Base-by-base conservation (phyloP, 2,888 invertebrate genomes). In the Drosophila tripunctata region DNA sequence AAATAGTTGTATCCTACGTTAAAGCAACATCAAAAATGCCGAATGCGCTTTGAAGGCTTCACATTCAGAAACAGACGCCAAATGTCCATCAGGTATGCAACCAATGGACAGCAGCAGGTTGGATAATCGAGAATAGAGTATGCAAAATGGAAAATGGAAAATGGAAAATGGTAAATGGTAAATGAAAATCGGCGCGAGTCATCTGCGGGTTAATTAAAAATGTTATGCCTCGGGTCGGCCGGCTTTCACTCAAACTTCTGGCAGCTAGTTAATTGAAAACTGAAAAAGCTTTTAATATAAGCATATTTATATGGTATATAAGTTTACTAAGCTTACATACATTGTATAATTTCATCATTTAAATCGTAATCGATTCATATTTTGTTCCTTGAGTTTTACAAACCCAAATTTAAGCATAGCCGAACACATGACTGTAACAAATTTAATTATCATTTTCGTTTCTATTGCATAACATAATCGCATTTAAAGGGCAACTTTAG, bases 401-500 rank as follows among this genome's bases (percentile, higher is more conserved):
- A 88, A 79, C 76, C 63, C 56, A 73, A n/a, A n/a, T 82, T 83
- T 79, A 72, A 66, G 67, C 77, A 81, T 77, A 81, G 84, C 74
- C 75, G 73, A 86, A 78, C 90, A 91, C 90, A 90, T 91, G 91
- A 91, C 91, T 91, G 91, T 76, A 88, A 88, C 91, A 79, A 90
- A 91, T 91, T 88, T 60, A 84, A 88, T 89, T 89, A 90, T 90
- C 82, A 91, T 90, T 90, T 85, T 64, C 78, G 89, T 90, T 89
- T 75, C 68, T 76, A 78, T 67, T 69, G 43, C 56, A 10, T 7
- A 43, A 33, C 19, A 24, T 86, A 79, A 83, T 86, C 75, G 60
- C 64, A 71, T 78, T 71, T 62, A 45, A 24, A 65, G 31, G 56
- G 48, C 76, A 48, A 56, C 67, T 75, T 52, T 51, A 61, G 61